Percentiles rank a stretch among this genome's conserved stretches.
phyloP scores from a whole-genome alignment of 2,888 invertebrate genomes.

The Ectemnius continuus region DNA sequence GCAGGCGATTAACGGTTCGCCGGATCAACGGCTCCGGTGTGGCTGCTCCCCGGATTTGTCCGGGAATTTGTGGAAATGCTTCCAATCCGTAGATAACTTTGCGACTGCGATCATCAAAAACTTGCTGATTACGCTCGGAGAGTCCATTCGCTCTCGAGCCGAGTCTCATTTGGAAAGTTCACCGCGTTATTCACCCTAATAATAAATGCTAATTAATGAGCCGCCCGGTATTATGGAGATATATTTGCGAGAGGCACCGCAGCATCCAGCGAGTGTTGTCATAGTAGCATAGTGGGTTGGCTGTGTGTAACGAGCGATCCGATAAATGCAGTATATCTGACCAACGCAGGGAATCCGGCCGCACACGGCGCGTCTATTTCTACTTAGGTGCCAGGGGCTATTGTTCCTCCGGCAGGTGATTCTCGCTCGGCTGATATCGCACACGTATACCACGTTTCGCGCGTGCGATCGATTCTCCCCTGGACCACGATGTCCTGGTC shows the following conservation, averaged over 20 bases:
- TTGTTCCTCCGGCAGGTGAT: slow-evolving; percentile 24
- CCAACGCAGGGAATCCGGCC: neutral
- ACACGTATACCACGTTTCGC: neutral
- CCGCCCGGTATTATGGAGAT: slow-evolving; percentile 1
- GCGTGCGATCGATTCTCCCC: slow-evolving; percentile 33
- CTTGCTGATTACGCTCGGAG: neutral
- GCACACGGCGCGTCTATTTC: neutral
- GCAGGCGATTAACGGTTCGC: slow-evolving; percentile 48
- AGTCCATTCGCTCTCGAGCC: neutral
- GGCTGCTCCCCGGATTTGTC: slow-evolving; percentile 30
- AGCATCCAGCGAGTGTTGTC: neutral
- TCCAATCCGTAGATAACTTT: neutral
- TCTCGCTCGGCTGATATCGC: slow-evolving; percentile 5
- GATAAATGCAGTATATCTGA: no score
- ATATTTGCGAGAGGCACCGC: neutral
- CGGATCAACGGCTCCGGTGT: slow-evolving; percentile 33
- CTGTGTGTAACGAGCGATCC: no score
- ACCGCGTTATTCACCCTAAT: neutral
- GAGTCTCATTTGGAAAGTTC: neutral
- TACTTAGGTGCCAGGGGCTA: slow-evolving; percentile 20
- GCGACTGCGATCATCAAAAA: slow-evolving; percentile 23
- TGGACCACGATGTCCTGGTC: neutral
- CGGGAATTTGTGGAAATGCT: slow-evolving; percentile 28
- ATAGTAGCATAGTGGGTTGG: neutral
- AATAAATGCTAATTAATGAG: slow-evolving; percentile 11